These are phyloP conservation scores for Anas platyrhynchos DNA, from an alignment of 2,113 vertebrate species.

Conservation along the genomic window DNA sequence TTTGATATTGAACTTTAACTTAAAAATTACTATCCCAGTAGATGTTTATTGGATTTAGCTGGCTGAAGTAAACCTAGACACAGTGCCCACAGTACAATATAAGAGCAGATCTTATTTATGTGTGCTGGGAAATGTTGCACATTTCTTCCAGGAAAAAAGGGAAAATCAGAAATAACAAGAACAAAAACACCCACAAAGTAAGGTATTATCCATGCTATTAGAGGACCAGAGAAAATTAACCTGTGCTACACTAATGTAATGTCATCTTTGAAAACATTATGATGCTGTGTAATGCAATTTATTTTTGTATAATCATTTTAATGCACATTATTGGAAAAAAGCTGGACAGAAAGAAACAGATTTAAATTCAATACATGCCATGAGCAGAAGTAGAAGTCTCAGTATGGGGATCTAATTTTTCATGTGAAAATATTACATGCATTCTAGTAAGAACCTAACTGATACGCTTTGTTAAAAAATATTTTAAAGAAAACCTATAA, in stretches of 20 bases:
- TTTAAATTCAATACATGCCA: constrained; percentile 39
- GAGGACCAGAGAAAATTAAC: constrained; percentile 55
- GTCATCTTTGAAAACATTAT: constrained; percentile 70
- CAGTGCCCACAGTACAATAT: constrained; percentile 32
- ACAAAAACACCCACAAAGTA: constrained; percentile 58
- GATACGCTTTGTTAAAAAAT: not conserved
- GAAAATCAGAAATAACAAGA: constrained; percentile 61
- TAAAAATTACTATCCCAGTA: constrained; percentile 71
- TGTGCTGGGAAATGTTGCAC: constrained; percentile 71
- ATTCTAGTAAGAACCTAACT: not conserved
- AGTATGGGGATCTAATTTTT: not conserved
- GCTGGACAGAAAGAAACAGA: constrained; percentile 48
- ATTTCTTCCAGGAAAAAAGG: constrained; percentile 72
- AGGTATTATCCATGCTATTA: constrained; percentile 65
- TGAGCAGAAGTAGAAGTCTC: constrained; percentile 1
- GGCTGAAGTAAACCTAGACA: constrained; percentile 69
- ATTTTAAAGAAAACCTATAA: not conserved
- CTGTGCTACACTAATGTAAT: constrained; percentile 67
- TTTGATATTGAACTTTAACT: constrained; percentile 74
- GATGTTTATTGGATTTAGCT: constrained; percentile 75
- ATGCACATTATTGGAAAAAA: constrained; percentile 67
- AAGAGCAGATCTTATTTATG: constrained; percentile 73
- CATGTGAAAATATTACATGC: not conserved
- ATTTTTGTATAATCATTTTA: constrained; percentile 70
- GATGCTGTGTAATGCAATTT: constrained; percentile 65